These are phyloP conservation scores for Hydriomena furcata DNA, from an alignment of 2,888 invertebrate species.

Conservation along the genomic window DNA sequence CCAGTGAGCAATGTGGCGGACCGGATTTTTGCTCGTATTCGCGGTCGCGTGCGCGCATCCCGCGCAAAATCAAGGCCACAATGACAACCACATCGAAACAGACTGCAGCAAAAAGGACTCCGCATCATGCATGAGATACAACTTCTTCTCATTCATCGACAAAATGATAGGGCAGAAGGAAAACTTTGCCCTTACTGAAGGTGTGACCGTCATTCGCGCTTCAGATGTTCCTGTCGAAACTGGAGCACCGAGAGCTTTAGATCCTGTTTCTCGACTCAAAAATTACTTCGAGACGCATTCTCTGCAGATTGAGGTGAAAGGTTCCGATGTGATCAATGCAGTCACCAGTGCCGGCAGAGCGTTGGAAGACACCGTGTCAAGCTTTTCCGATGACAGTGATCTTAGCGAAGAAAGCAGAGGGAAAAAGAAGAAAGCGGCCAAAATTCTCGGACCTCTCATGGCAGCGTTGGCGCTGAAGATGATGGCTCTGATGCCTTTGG, in stretches of 20 bases:
- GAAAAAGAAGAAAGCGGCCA: conserved; percentile 92
- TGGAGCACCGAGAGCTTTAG: conserved; percentile 90
- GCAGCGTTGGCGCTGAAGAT: conserved; percentile 90
- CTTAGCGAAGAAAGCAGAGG: conserved; percentile 89
- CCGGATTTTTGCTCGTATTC: conserved; percentile 58
- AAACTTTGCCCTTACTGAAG: conserved; percentile 90
- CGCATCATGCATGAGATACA: conserved; percentile 93
- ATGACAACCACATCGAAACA: conserved; percentile 90
- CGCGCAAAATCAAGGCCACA: conserved; percentile 88
- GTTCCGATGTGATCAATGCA: conserved; percentile 91
- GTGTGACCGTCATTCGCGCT: conserved; percentile 92
- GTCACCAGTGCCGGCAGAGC: conserved; percentile 92
- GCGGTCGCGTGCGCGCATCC: conserved; percentile 86
- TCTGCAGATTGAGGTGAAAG: conserved; percentile 92
- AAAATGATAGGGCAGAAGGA: conserved; percentile 92
- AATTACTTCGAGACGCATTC: conserved; percentile 91
- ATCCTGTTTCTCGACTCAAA: conserved; percentile 87
- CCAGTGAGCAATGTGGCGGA: conserved; percentile 71
- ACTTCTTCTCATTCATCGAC: conserved; percentile 93
- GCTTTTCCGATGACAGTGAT: conserved; percentile 80
- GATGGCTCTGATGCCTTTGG: conserved; percentile 90
- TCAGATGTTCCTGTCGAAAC: conserved; percentile 87
- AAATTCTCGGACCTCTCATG: conserved; percentile 90
- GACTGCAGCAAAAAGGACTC: conserved; percentile 93
- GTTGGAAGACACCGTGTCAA: conserved; percentile 88